Percentiles rank a stretch among this genome's conserved stretches.
Conservation (phyloP, 1,140 invertebrate species). For the Globodera ellingtonae region DNA sequence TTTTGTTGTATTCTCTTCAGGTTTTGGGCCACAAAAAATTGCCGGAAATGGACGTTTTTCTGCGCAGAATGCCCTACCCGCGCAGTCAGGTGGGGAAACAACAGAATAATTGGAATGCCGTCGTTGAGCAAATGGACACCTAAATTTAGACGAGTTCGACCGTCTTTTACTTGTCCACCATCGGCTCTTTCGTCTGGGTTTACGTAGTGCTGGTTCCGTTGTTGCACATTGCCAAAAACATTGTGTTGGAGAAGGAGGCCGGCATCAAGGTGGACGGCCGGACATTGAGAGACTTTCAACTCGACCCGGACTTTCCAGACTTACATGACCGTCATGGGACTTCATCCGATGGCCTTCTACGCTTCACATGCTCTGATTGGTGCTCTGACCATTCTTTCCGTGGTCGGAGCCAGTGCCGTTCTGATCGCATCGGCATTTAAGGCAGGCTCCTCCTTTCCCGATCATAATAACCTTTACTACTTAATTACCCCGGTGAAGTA, state of each 20-base stretch:
- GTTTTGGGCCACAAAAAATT: constrained; percentile 20
- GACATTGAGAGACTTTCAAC: too few species aligned
- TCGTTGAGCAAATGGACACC: background rate
- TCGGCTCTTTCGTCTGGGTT: constrained; percentile 41
- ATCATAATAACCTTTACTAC: too few species aligned
- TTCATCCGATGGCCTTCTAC: constrained; percentile 50
- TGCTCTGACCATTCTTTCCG: constrained; percentile 39
- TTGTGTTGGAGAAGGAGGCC: constrained; percentile 54
- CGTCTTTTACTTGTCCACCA: constrained; percentile 39
- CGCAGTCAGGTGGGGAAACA: constrained; percentile 31
- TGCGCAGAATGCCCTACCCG: constrained; percentile 46
- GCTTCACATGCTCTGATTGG: constrained; percentile 50
- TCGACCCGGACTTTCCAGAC: constrained; percentile 35
- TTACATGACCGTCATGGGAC: constrained; percentile 57
- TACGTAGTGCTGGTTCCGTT: constrained; percentile 37
- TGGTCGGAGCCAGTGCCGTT: constrained; percentile 17
- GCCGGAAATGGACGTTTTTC: constrained; percentile 36
- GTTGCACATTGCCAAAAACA: constrained; percentile 52
- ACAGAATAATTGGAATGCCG: background rate
- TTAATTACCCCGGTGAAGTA: too few species aligned
- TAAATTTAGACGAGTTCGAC: background rate
- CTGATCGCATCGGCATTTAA: background rate
- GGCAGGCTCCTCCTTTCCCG: background rate
- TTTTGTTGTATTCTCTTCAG: constrained; percentile 24
- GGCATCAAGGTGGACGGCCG: constrained; percentile 47